These are phyloP conservation scores for Acropternis orthonyx DNA, from an alignment of 2,797 vertebrate genomes.

Conservation along the genomic window DNA sequence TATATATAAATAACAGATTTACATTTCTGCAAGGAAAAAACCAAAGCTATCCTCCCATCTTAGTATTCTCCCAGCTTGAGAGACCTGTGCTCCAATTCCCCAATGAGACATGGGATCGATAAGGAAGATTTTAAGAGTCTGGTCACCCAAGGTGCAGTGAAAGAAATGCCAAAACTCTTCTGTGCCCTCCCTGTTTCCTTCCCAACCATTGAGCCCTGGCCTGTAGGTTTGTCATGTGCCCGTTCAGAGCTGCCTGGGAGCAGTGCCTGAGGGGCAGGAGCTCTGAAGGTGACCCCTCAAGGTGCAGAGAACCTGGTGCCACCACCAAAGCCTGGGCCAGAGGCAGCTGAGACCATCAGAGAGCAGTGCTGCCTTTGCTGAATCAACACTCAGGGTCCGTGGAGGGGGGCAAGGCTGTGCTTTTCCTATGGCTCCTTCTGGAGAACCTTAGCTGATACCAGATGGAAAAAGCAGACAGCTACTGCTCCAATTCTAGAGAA, in stretches of 20 bases:
- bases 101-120: fast-evolving
- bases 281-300: slow-evolving; percentile 56
- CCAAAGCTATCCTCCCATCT: background rate
- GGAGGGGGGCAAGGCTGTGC: background rate
- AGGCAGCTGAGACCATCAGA: fast-evolving
- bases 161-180: background rate
- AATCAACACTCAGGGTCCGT: fast-evolving
- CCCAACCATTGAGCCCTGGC: background rate
- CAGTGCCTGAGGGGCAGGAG: background rate
- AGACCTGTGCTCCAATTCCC: background rate
- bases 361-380: background rate
- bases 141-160: background rate
- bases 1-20: slow-evolving; percentile 58
- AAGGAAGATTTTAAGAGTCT: background rate
- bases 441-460: background rate
- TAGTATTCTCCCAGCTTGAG: background rate
- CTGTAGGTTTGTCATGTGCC: background rate
- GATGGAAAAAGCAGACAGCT: background rate
- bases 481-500: background rate
- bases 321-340: background rate
- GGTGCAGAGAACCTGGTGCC: background rate
- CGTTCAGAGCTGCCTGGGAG: background rate
- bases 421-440: background rate
- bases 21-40: slow-evolving; percentile 33
- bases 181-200: fast-evolving